Evolutionary conservation across 2,113 vertebrate genomes (phyloP).

Genomic region (Zapus hudsonius): DNA sequence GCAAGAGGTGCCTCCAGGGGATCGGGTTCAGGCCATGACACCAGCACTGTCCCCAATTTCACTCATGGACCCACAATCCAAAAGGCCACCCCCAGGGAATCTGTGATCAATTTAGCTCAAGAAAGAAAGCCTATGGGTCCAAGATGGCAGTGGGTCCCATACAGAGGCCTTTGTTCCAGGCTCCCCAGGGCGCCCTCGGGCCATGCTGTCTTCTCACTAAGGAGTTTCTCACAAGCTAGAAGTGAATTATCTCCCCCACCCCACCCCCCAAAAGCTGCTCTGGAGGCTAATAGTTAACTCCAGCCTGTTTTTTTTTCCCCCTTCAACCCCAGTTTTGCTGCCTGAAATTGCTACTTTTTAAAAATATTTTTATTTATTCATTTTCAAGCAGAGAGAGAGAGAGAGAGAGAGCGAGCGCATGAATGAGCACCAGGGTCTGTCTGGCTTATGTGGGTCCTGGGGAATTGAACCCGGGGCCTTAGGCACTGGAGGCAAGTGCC

Average conservation of each 20-base stretch:
- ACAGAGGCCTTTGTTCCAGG: slow-evolving; percentile 47
- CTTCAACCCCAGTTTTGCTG: neutral
- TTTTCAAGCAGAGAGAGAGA: no score
- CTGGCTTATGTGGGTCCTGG: no score
- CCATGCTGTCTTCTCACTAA: neutral
- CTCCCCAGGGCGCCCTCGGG: neutral
- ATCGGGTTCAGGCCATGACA: slow-evolving; percentile 42
- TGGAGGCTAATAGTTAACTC: neutral
- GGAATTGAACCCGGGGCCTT: no score
- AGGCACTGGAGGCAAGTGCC: no score
- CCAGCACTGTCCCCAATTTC: slow-evolving; percentile 66
- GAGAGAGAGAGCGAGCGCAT: no score
- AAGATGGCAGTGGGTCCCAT: slow-evolving; percentile 56
- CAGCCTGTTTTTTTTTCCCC: neutral
- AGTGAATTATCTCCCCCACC: neutral
- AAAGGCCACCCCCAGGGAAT: slow-evolving; percentile 43
- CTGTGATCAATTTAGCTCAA: slow-evolving; percentile 60
- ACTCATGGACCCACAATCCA: slow-evolving; percentile 34
- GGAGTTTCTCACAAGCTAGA: neutral
- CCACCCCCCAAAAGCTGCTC: neutral
- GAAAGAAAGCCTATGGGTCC: neutral
- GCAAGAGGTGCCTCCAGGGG: slow-evolving; percentile 43
- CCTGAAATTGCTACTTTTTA: neutral
- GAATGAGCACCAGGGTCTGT: no score
- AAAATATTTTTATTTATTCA: no score